Evolutionary conservation across 2,888 invertebrate species (phyloP).

Genomic region (Hirudinaria manillensis): DNA sequence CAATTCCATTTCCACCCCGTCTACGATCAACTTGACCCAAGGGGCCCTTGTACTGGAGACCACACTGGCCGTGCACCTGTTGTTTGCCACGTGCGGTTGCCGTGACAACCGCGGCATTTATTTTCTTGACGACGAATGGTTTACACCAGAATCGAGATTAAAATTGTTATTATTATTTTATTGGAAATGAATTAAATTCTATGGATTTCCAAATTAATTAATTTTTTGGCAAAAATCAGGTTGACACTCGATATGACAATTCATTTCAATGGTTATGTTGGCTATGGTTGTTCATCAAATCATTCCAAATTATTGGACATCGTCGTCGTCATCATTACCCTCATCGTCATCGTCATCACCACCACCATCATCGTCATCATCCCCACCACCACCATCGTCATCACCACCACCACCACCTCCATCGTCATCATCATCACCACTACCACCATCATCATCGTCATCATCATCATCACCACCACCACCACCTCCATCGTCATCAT

Average conservation of each 20-base stretch:
- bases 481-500: not conserved
- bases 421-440: constrained; percentile 4
- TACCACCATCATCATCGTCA: not conserved
- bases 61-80: not conserved
- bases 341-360: constrained; percentile 5
- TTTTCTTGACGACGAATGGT: not conserved
- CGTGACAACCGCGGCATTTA: not conserved
- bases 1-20: not conserved
- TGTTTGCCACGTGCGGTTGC: not conserved
- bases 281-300: no score
- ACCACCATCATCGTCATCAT: not conserved
- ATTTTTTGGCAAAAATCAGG: not conserved
- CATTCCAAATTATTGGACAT: no score
- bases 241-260: no score
- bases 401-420: not conserved
- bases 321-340: not conserved
- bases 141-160: not conserved
- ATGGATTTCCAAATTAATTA: no score
- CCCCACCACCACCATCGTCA: not conserved
- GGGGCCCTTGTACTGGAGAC: constrained; percentile 8
- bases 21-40: not conserved
- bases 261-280: no score
- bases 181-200: no score
- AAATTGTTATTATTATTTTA: no score
- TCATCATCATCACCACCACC: not conserved